phyloP scores from a whole-genome alignment of 35 echinoderm and acorn worm species.

The Eucidaris tribuloides region DNA sequence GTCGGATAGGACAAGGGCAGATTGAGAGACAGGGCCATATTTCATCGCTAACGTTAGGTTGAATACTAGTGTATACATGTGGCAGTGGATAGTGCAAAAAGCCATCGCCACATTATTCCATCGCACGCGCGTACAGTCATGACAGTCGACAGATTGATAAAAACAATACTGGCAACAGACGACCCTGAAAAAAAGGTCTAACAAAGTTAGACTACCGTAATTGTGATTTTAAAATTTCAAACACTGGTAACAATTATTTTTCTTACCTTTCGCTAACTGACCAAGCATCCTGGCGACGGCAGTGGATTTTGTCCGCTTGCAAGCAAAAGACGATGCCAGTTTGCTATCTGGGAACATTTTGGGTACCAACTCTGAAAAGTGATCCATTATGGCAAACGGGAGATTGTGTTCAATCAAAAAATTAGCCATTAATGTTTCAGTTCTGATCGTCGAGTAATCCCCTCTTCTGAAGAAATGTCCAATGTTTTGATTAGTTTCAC shows the following conservation, averaged over 20 bases:
- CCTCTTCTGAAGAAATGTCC: conserved; percentile 1
- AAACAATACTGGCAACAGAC: neutral
- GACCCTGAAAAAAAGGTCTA: conserved; percentile 14
- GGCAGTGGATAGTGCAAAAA: neutral
- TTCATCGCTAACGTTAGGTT: too few relatives aligned
- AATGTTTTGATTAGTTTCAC: conserved; percentile 15
- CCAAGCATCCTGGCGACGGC: conserved; percentile 15
- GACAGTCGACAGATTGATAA: neutral
- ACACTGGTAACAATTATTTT: conserved; percentile 3
- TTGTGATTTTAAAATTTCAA: conserved; percentile 4
- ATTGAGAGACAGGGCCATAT: neutral
- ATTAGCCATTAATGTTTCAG: conserved; percentile 26
- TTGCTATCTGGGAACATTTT: conserved; percentile 23
- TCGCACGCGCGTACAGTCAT: neutral
- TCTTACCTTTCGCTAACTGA: conserved; percentile 21
- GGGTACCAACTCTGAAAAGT: conserved; percentile 5
- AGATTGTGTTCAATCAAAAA: conserved; percentile 54
- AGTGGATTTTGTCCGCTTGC: conserved; percentile 25
- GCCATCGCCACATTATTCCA: neutral
- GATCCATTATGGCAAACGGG: conserved; percentile 9
- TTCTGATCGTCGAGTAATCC: conserved; percentile 26
- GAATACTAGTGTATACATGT: neutral
- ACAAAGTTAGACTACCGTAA: neutral
- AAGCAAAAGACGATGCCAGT: conserved; percentile 1
- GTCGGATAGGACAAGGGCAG: neutral